Evolutionary conservation across 2,797 vertebrate genomes (phyloP).

Genomic region (Hoplostethus mediterraneus): DNA sequence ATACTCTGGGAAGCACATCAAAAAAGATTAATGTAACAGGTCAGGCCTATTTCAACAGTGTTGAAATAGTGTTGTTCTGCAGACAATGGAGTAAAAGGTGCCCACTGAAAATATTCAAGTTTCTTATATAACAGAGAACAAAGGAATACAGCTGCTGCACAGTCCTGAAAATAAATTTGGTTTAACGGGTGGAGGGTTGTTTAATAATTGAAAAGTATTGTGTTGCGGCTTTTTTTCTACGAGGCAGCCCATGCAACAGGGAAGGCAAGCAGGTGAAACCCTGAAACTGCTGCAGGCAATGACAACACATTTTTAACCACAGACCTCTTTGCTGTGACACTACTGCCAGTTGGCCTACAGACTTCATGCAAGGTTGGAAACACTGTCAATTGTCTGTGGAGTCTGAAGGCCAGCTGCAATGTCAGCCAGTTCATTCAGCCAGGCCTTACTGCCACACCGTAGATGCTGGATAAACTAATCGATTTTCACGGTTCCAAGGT

Average conservation of each 20-base stretch:
- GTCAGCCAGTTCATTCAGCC: neutral
- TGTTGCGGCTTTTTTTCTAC: conserved; percentile 27
- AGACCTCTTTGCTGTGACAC: neutral
- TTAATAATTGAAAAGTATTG: conserved; percentile 55
- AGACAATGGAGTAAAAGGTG: conserved; percentile 16
- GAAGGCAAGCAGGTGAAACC: conserved; percentile 14
- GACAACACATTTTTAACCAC: conserved; percentile 14
- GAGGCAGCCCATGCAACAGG: conserved; percentile 4
- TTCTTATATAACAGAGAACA: neutral
- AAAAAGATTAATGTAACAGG: conserved; percentile 40
- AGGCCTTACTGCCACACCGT: no score
- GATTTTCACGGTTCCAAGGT: no score
- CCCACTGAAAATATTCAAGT: conserved; percentile 11
- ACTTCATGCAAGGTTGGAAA: neutral
- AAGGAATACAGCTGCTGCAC: neutral
- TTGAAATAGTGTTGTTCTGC: conserved; percentile 17
- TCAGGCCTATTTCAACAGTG: conserved; percentile 24
- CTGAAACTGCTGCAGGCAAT: conserved; percentile 24
- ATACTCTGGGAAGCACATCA: conserved; percentile 36
- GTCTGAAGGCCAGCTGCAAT: neutral
- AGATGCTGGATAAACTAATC: no score
- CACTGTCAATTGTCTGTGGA: neutral
- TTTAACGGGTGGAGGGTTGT: conserved; percentile 14
- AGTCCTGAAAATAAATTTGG: conserved; percentile 32
- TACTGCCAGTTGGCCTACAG: neutral